Conservation (phyloP, 1,140 invertebrate species). For the Bombyx mori region DNA sequence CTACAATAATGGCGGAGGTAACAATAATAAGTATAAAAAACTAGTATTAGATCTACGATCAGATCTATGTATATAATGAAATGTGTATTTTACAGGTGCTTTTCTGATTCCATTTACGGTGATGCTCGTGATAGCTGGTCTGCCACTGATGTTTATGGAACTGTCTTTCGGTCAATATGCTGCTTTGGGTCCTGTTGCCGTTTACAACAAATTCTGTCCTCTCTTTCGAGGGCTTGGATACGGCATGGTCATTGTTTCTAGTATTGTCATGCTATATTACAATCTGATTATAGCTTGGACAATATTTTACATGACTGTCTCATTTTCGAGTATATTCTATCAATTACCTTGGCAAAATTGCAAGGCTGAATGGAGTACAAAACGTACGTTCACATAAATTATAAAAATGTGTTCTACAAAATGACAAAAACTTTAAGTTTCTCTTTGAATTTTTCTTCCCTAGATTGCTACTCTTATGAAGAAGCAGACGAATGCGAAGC, state of each 20-base stretch:
- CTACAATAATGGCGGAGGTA: conserved; percentile 85
- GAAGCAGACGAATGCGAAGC: conserved; percentile 72
- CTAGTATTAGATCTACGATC: not conserved
- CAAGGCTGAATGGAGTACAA: conserved; percentile 81
- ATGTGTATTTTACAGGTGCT: conserved; percentile 72
- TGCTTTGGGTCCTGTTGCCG: conserved; percentile 79
- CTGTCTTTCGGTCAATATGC: conserved; percentile 83
- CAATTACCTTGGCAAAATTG: conserved; percentile 86
- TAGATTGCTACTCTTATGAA: conserved; percentile 79
- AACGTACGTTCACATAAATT: conserved; percentile 61
- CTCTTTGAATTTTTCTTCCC: not conserved
- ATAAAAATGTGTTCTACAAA: not conserved
- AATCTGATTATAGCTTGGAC: conserved; percentile 91
- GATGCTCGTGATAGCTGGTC: conserved; percentile 87
- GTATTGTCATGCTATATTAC: conserved; percentile 87
- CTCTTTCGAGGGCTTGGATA: conserved; percentile 82
- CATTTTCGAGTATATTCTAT: conserved; percentile 74
- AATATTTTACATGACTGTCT: conserved; percentile 86
- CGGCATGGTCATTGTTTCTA: conserved; percentile 87
- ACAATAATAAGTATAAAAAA: conserved; percentile 12
- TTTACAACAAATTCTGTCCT: conserved; percentile 79
- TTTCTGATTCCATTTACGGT: conserved; percentile 88
- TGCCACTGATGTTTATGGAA: conserved; percentile 93
- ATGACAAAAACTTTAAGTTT: not conserved
- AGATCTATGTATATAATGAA: conserved; percentile 1